Evolutionary conservation across 2,888 invertebrate genomes (phyloP), one percentile per base, ranked within the genome.

Genomic region (Noctua fimbriata): DNA sequence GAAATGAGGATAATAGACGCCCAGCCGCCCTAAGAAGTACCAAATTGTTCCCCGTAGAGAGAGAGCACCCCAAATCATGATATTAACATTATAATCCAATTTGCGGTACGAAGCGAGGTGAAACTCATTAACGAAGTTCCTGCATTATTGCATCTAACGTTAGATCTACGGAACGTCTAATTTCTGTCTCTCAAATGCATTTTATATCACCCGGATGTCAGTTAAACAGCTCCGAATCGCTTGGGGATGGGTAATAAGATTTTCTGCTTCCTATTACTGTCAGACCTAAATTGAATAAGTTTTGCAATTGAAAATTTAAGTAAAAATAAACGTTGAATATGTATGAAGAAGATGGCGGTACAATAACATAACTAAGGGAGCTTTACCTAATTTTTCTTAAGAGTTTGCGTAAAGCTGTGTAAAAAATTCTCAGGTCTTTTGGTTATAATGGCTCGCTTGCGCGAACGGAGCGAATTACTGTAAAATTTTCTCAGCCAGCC

Each of bases 1-100:
- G 96, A 96, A 96, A 96, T 94, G 95, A 94, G 95, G 95, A 96
- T 96, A 96, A 96, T 95, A 95, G 95, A 94, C 94, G 94, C 93
- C 91, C 92, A 92, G 92, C 91, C 93, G 91, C 94, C 94, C 94
- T 93, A 92, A 94, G 94, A 94, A 92, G 93, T 91, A 86, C 92
- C 88, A 94, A 94, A 95, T 94, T 93, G 94, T 95, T 94, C 94
- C 94, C 95, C 90, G 91, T 92, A 89, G 94, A 91, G 87, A 82
- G 87, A 82, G 86, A 91, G 91, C 90, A 91, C 92, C 93, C 92
- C 92, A 92, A 94, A 94, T 94, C 94, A 94, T 94, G 94, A 94
- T 95, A 96, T 95, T 96, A 96, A 96, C 94, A 95, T 96, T 95
- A 95, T 96, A 96, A 96, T 96, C 96, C 94, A 96, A 96, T 96